Conservation (phyloP, 92 coral and sea anemone species). For the Diadumene lineata region DNA sequence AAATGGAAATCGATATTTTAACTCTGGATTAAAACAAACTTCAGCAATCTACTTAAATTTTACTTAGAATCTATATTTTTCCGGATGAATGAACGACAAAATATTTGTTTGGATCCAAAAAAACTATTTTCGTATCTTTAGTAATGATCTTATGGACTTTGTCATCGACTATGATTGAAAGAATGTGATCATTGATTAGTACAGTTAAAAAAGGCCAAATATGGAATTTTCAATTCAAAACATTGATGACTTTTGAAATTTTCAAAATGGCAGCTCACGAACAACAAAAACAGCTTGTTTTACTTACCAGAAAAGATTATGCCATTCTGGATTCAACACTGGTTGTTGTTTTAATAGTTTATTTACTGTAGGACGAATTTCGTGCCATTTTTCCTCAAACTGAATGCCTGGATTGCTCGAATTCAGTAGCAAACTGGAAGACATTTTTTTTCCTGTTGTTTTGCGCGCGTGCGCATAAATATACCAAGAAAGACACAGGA, state of each 20-base stretch:
- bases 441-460: slow-evolving; percentile 6
- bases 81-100: too few relatives aligned
- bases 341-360: slow-evolving; percentile 88
- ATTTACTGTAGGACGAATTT: slow-evolving; percentile 87
- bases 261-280: slow-evolving; percentile 1
- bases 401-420: slow-evolving; percentile 76
- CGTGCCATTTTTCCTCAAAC: slow-evolving; percentile 97
- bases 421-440: slow-evolving; percentile 53
- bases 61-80: too few relatives aligned
- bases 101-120: too few relatives aligned
- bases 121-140: too few relatives aligned
- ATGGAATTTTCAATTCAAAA: background rate
- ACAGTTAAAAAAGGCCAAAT: too few relatives aligned
- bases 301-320: slow-evolving; percentile 91
- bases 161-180: too few relatives aligned
- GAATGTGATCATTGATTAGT: too few relatives aligned
- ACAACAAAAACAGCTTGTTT: background rate
- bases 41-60: too few relatives aligned
- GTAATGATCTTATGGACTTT: too few relatives aligned
- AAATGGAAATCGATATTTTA: too few relatives aligned
- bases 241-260: background rate
- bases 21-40: too few relatives aligned
- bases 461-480: slow-evolving; percentile 6
- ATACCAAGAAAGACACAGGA: slow-evolving; percentile 4
- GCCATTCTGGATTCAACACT: slow-evolving; percentile 95